Evolutionary conservation across 2,888 invertebrate genomes (phyloP).

Genomic region (Coelinius sp.): DNA sequence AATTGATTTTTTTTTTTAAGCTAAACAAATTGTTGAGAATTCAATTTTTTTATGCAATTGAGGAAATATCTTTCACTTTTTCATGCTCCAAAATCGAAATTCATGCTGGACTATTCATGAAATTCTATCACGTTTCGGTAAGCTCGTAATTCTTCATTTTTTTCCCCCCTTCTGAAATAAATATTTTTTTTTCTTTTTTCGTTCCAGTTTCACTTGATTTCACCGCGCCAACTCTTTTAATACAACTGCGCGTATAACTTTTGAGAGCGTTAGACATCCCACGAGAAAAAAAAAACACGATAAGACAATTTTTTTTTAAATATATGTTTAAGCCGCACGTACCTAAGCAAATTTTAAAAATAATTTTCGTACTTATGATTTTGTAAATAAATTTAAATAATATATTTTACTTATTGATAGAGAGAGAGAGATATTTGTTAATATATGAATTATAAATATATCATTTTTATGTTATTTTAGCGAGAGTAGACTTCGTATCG

Average conservation of each 20-base stretch:
- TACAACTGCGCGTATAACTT: neutral
- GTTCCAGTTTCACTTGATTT: constrained; percentile 38
- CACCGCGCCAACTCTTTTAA: constrained; percentile 19
- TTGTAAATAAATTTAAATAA: constrained; percentile 14
- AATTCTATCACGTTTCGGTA: constrained; percentile 23
- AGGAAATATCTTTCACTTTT: constrained; percentile 1
- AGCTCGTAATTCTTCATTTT: constrained; percentile 6
- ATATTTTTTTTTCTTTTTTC: constrained; percentile 11
- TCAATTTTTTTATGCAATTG: neutral
- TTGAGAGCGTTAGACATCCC: constrained; percentile 17
- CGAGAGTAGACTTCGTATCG: constrained; percentile 59
- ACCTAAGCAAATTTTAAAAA: constrained; percentile 49
- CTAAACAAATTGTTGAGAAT: no score
- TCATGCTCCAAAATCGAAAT: neutral
- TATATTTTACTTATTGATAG: neutral
- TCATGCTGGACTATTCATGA: neutral
- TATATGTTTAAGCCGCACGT: constrained; percentile 48
- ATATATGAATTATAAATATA: constrained; percentile 33
- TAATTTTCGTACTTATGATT: constrained; percentile 24
- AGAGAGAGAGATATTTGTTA: constrained; percentile 10
- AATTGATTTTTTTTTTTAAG: neutral
- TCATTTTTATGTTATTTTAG: constrained; percentile 24
- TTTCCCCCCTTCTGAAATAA: neutral
- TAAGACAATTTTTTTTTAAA: constrained; percentile 4
- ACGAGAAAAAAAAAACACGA: constrained; percentile 3